A percentile compares a stretch with the other conserved stretches of the same genome.
Evolutionary conservation across 2,888 invertebrate species (phyloP).

Genomic region (Perithous albicinctus): DNA sequence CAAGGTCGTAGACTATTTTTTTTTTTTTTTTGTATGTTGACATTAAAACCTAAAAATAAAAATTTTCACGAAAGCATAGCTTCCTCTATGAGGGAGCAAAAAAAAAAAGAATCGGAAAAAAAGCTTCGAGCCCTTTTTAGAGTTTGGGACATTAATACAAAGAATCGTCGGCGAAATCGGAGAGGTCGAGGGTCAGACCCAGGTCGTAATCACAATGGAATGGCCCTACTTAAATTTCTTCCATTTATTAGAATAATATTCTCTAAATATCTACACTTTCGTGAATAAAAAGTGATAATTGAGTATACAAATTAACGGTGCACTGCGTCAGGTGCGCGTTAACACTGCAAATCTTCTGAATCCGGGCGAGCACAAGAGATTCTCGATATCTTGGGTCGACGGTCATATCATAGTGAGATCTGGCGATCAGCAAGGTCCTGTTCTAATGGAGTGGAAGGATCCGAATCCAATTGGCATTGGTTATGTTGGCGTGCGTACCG

Average conservation of each 20-base stretch:
- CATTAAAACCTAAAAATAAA: no score
- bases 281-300: conserved; percentile 6
- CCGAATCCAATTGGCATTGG: conserved; percentile 87
- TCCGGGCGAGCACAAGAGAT: conserved; percentile 86
- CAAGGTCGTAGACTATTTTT: no score
- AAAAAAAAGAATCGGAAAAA: no score
- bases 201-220: no score
- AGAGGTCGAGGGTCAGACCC: no score
- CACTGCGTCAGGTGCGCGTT: conserved; percentile 85
- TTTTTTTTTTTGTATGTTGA: no score
- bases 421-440: conserved; percentile 84
- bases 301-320: conserved; percentile 14
- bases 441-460: conserved; percentile 88
- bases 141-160: no score
- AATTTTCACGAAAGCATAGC: no score
- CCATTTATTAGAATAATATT: not conserved
- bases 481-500: conserved; percentile 88
- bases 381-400: conserved; percentile 87
- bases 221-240: no score
- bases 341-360: conserved; percentile 87
- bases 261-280: not conserved
- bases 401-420: conserved; percentile 86
- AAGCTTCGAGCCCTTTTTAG: no score
- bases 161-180: no score
- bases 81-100: no score